phyloP scores from a whole-genome alignment of 1,140 invertebrate genomes.

The Calephelis nemesis region DNA sequence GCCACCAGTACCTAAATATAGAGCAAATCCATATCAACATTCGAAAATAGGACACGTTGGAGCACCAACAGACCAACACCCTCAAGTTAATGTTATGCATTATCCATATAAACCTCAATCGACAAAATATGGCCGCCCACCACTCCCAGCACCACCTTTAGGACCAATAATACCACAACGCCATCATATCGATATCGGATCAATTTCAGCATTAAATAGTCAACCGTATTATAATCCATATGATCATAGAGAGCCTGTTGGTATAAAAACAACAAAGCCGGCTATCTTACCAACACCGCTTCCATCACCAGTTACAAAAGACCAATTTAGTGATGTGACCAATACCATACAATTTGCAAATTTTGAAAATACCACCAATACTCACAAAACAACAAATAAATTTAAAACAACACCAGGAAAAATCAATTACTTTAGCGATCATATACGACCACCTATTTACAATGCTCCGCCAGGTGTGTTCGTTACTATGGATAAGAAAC shows the following conservation, averaged over 20 bases:
- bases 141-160: slow-evolving; percentile 37
- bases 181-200: slow-evolving; percentile 40
- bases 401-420: slow-evolving; percentile 45
- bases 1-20: slow-evolving; percentile 40
- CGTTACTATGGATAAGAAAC: slow-evolving; percentile 71
- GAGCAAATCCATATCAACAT: slow-evolving; percentile 46
- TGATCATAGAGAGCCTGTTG: slow-evolving; percentile 45
- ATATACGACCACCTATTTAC: slow-evolving; percentile 62
- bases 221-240: slow-evolving; percentile 36
- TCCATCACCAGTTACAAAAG: slow-evolving; percentile 36
- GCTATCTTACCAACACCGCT: slow-evolving; percentile 61
- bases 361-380: slow-evolving; percentile 40
- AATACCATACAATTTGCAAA: slow-evolving; percentile 35
- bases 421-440: slow-evolving; percentile 54
- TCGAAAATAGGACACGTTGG: slow-evolving; percentile 50
- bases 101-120: slow-evolving; percentile 51
- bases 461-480: slow-evolving; percentile 71
- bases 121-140: slow-evolving; percentile 42
- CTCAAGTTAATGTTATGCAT: slow-evolving; percentile 45
- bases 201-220: slow-evolving; percentile 32
- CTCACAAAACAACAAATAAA: slow-evolving; percentile 49
- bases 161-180: slow-evolving; percentile 37
- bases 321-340: slow-evolving; percentile 38
- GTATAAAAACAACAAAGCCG: slow-evolving; percentile 51
- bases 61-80: slow-evolving; percentile 41